These are phyloP conservation scores for Pammene aurita DNA, from an alignment of 2,888 invertebrate genomes.

Conservation along the genomic window DNA sequence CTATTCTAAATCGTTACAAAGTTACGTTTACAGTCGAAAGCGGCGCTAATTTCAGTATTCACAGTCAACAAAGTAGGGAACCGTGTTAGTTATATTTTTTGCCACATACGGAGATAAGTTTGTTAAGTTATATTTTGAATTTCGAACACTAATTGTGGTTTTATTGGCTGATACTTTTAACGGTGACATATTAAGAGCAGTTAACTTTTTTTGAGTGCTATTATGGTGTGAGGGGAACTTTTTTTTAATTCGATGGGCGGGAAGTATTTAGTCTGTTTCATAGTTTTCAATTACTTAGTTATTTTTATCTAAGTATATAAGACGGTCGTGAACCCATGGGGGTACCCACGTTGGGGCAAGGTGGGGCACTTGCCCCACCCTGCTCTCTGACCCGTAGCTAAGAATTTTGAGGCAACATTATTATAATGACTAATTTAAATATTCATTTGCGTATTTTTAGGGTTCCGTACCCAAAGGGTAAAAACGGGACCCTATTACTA, in stretches of 20 bases:
- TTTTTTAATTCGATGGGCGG: constrained; percentile 16
- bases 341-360: too few species aligned
- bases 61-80: not conserved
- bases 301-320: too few species aligned
- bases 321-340: too few species aligned
- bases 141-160: constrained; percentile 58
- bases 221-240: constrained; percentile 12
- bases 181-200: constrained; percentile 60
- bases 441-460: too few species aligned
- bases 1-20: constrained; percentile 42
- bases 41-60: not conserved
- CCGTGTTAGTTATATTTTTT: not conserved
- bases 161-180: constrained; percentile 61
- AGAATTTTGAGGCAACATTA: too few species aligned
- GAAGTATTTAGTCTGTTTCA: not conserved
- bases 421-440: too few species aligned
- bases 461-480: too few species aligned
- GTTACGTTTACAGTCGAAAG: not conserved
- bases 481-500: too few species aligned
- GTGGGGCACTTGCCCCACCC: too few species aligned
- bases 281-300: not conserved
- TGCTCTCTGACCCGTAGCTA: too few species aligned
- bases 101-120: not conserved
- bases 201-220: constrained; percentile 52
- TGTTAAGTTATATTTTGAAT: constrained; percentile 44